phyloP scores from a whole-genome alignment of 2,113 vertebrate genomes.

The Solea senegalensis region DNA sequence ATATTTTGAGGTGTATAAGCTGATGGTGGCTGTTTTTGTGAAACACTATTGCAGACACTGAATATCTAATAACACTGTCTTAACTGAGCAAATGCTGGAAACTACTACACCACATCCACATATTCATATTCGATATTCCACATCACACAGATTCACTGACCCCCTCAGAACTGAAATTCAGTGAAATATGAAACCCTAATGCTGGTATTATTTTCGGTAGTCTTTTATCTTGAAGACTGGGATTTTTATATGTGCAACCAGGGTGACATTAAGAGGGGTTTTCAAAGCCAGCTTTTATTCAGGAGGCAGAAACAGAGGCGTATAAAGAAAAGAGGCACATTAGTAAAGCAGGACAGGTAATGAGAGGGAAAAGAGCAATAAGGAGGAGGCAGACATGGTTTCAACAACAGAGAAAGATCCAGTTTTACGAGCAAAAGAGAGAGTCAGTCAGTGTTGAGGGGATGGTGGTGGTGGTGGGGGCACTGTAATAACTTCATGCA shows the following conservation, averaged over 20 bases:
- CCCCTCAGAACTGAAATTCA: conserved; percentile 49
- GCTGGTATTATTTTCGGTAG: conserved; percentile 56
- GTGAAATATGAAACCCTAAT: conserved; percentile 68
- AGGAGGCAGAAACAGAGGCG: conserved; percentile 19
- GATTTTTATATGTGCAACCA: conserved; percentile 57
- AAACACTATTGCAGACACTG: conserved; percentile 16
- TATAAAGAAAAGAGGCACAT: conserved; percentile 16
- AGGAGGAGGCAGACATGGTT: conserved; percentile 4
- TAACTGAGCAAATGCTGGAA: conserved; percentile 62
- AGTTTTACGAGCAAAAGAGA: conserved; percentile 43
- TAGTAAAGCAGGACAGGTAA: conserved; percentile 15
- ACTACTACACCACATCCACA: conserved; percentile 25
- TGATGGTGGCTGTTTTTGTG: conserved; percentile 29
- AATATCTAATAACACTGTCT: conserved; percentile 63
- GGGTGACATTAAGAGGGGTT: conserved; percentile 31
- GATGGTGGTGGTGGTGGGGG: conserved; percentile 20
- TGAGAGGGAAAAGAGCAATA: conserved; percentile 13
- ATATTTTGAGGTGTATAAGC: conserved; percentile 29
- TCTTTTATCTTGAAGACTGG: conserved; percentile 65
- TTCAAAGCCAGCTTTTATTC: conserved; percentile 43
- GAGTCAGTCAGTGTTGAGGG: conserved; percentile 8
- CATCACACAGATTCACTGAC: conserved; percentile 58
- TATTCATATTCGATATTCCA: conserved; percentile 68
- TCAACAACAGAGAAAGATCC: conserved; percentile 5
- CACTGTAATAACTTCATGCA: conserved; percentile 70